Base-by-base conservation (phyloP, 2,888 invertebrate species). In the Nomada ruficornis region DNA sequence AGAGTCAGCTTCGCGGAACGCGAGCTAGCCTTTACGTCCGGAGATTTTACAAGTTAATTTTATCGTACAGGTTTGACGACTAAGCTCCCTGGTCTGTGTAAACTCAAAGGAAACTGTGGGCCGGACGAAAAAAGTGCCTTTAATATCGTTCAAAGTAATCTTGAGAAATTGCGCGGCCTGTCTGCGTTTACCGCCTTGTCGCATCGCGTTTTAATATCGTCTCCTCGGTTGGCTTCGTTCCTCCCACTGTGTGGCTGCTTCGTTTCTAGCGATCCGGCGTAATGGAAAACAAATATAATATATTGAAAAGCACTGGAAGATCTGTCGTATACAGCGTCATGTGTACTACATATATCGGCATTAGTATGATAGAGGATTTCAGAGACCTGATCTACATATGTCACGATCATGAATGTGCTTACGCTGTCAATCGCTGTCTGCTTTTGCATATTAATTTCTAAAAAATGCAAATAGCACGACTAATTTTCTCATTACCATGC, bases 31-130 rank as follows among this genome's bases (percentile, higher is more conserved):
- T 70, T 79, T 70, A 64, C 50, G 26, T 65, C 59, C 54, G 59
- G 65, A 65, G 59, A 60, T 78, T 60, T 47, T 78, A 71, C 80
- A 67, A 78, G 79, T 62, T 62, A 54, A 62, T 80, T 80, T 80
- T 79, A 79, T 79, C 79, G 79, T 79, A 62, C 80, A 62, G 80
- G 80, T 79, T 80, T 79, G 80, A 80, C 80, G 80, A 71, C 79
- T 55, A 67, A 72, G 60, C 42, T 64, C 47, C 50, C 50, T n/a
- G 55, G 29, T 26, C 52, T 67, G 65, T 62, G 79, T 57, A 80
- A 78, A 78, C 70, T 55, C 65, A 26, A 60, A 62, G 67, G 71
- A 44, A 79, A 71, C 80, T 55, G 60, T n/a, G 52, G 15, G 62
- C 50, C 44, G 26, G 57, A 57, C 42, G 77, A 52, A 26, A 71